A percentile compares a stretch with the other conserved stretches of the same genome.
phyloP scores from a whole-genome alignment of 2,888 invertebrate species.

The Hemistola chrysoprasaria region DNA sequence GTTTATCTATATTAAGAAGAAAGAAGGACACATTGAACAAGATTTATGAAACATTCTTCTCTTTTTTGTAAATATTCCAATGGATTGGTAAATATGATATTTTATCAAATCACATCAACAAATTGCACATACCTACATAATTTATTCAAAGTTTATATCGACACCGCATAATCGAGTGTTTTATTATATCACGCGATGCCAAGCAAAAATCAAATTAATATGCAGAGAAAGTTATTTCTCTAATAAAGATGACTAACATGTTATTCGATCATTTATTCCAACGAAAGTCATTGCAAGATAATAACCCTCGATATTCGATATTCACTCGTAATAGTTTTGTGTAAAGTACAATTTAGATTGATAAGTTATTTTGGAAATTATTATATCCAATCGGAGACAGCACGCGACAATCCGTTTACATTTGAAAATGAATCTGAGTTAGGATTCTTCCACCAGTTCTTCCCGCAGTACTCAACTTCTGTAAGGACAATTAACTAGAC shows the following conservation, averaged over 20 bases:
- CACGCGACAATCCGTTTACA: conserved; percentile 1
- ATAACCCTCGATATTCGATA: not conserved
- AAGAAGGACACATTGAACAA: too few species aligned
- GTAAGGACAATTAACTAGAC: too few species aligned
- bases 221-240: conserved; percentile 54
- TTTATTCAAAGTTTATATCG: too few species aligned
- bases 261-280: conserved; percentile 54
- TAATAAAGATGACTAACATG: conserved; percentile 49
- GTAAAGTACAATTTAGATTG: conserved; percentile 7
- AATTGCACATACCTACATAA: too few species aligned
- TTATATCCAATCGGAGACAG: not conserved
- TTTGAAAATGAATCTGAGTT: too few species aligned
- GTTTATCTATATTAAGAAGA: too few species aligned
- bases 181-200: conserved; percentile 3
- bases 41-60: too few species aligned
- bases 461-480: too few species aligned
- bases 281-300: conserved; percentile 39
- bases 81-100: conserved; percentile 1
- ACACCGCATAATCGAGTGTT: too few species aligned
- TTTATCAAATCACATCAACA: too few species aligned
- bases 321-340: conserved; percentile 1
- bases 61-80: too few species aligned
- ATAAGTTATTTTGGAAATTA: conserved; percentile 2
- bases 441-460: too few species aligned
- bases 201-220: conserved; percentile 13